These are phyloP conservation scores for Isichthys henryi DNA, from an alignment of 2,113 vertebrate genomes.

Conservation along the genomic window DNA sequence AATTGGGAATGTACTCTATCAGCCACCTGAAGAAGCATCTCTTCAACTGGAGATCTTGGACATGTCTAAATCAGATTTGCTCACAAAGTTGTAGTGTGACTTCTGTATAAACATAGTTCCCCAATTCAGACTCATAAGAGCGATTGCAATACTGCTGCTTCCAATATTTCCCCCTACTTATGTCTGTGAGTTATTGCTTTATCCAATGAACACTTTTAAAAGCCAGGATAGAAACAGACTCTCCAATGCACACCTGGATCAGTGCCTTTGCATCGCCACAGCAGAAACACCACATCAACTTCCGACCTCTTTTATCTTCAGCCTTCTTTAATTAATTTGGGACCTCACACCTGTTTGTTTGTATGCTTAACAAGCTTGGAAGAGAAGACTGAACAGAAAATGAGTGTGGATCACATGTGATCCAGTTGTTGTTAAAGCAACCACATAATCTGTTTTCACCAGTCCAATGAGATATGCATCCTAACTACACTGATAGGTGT, in stretches of 20 bases:
- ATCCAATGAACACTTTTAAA: not conserved
- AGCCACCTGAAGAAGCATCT: slow-evolving; percentile 7
- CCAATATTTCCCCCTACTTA: slow-evolving; percentile 12
- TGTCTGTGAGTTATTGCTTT: slow-evolving; percentile 24
- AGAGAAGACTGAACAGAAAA: not conserved
- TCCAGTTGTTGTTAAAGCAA: not conserved
- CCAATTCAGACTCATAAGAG: not conserved
- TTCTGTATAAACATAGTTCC: slow-evolving; percentile 13
- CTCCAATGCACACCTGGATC: not conserved
- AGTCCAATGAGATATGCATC: not conserved
- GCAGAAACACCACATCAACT: not conserved
- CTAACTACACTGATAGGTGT: not conserved
- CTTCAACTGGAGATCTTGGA: slow-evolving; percentile 11
- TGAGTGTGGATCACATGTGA: not conserved
- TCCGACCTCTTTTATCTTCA: not conserved
- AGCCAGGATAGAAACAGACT: not conserved
- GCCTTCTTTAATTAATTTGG: not conserved
- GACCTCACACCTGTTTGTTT: not conserved
- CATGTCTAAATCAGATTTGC: slow-evolving; percentile 18
- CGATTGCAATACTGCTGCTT: slow-evolving; percentile 10
- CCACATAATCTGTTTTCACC: not conserved
- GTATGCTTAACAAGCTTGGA: not conserved
- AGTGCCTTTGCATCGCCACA: not conserved
- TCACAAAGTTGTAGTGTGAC: slow-evolving; percentile 15
- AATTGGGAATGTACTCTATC: too few relatives aligned